phyloP scores from a whole-genome alignment of 2,113 vertebrate species.

The Lipophrys pholis region DNA sequence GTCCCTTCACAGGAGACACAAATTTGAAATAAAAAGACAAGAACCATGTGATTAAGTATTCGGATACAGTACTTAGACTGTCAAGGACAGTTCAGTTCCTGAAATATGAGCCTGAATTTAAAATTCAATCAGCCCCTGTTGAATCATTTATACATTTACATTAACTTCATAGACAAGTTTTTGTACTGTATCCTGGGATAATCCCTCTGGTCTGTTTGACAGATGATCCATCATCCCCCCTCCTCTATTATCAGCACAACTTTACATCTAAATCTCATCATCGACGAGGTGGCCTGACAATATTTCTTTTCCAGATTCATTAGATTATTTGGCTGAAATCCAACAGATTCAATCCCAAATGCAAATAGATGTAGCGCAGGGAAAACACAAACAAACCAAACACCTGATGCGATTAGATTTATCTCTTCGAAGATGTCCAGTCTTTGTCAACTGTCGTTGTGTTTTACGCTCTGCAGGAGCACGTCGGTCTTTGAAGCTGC shows the following conservation, averaged over 20 bases:
- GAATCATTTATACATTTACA: conserved; percentile 25
- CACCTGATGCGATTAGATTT: conserved; percentile 34
- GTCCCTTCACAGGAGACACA: conserved; percentile 27
- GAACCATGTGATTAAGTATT: conserved; percentile 39
- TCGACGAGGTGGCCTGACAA: neutral
- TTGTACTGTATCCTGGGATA: conserved; percentile 11
- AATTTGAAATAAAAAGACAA: conserved; percentile 5
- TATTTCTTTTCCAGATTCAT: conserved; percentile 4
- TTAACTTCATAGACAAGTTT: conserved; percentile 5
- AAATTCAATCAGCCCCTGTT: conserved; percentile 2
- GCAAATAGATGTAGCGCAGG: neutral
- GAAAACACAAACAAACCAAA: conserved; percentile 1
- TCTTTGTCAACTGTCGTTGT: conserved; percentile 26
- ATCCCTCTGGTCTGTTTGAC: neutral
- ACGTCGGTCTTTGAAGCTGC: conserved; percentile 14
- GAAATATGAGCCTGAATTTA: conserved; percentile 10
- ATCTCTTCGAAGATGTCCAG: conserved; percentile 18
- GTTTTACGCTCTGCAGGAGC: conserved; percentile 5
- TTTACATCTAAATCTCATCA: conserved; percentile 26
- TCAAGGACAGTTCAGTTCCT: conserved; percentile 49
- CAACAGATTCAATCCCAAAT: conserved; percentile 10
- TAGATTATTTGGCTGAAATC: conserved; percentile 6
- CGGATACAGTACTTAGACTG: conserved; percentile 10
- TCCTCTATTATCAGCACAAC: conserved; percentile 2
- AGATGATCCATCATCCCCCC: conserved; percentile 1